Conservation (phyloP, 2,888 invertebrate species). For the Agonum fuliginosum region DNA sequence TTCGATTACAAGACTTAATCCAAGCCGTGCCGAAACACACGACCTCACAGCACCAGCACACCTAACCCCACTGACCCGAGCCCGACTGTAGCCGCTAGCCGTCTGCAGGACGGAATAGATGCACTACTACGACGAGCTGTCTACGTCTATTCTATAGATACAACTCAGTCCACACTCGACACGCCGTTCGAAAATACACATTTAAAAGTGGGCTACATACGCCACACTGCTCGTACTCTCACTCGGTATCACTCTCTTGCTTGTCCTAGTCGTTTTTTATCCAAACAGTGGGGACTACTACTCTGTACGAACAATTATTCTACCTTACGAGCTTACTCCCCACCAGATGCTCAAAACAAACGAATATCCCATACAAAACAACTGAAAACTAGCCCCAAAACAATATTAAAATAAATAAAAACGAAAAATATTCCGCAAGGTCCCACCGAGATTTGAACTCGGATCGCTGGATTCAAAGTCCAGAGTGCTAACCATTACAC, state of each 20-base stretch:
- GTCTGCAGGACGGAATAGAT: conserved; percentile 57
- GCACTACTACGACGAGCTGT: conserved; percentile 58
- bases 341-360: neutral
- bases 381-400: neutral
- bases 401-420: conserved; percentile 4
- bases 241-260: conserved; percentile 25
- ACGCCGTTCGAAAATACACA: conserved; percentile 52
- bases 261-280: conserved; percentile 39
- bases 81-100: conserved; percentile 67
- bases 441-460: conserved; percentile 88
- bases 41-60: conserved; percentile 71
- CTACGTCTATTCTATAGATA: conserved; percentile 51
- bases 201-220: conserved; percentile 57
- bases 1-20: conserved; percentile 70
- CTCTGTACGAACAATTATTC: neutral
- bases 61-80: conserved; percentile 71
- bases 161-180: conserved; percentile 42
- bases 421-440: conserved; percentile 68
- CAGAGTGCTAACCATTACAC: conserved; percentile 88
- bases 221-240: conserved; percentile 44
- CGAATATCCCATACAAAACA: conserved; percentile 1
- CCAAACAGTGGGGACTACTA: conserved; percentile 28
- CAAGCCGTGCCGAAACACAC: conserved; percentile 70
- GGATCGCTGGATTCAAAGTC: conserved; percentile 88
- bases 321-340: neutral